phyloP scores from a whole-genome alignment of 2,797 vertebrate species.

The Tachyglossus aculeatus region DNA sequence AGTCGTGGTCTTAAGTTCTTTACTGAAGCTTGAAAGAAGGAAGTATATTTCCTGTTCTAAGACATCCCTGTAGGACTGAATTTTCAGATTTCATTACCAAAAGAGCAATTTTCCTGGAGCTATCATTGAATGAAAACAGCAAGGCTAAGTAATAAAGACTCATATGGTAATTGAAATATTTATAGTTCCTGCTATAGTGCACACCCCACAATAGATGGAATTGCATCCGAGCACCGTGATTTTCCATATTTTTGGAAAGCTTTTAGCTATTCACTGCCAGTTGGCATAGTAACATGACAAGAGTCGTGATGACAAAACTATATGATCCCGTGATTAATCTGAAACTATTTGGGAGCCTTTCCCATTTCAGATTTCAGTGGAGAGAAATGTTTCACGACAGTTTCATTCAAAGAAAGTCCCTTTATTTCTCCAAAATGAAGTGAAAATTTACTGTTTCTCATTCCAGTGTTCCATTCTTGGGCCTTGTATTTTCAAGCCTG shows the following conservation, averaged over 20 bases:
- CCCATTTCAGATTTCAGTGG: slow-evolving; percentile 44
- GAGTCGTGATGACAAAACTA: slow-evolving; percentile 59
- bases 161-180: slow-evolving; percentile 20
- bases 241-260: slow-evolving; percentile 53
- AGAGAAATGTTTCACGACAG: slow-evolving; percentile 11
- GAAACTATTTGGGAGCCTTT: slow-evolving; percentile 62
- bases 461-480: slow-evolving; percentile 17
- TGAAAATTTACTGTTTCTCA: slow-evolving; percentile 30
- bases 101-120: slow-evolving; percentile 45
- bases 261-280: slow-evolving; percentile 47
- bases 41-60: neutral
- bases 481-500: slow-evolving; percentile 23
- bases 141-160: slow-evolving; percentile 2
- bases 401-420: slow-evolving; percentile 22
- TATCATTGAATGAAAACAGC: slow-evolving; percentile 19
- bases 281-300: slow-evolving; percentile 62
- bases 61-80: neutral
- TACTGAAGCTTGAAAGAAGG: neutral
- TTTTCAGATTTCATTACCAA: slow-evolving; percentile 36
- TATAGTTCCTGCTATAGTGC: slow-evolving; percentile 27
- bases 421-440: slow-evolving; percentile 16
- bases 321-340: slow-evolving; percentile 59
- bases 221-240: slow-evolving; percentile 36
- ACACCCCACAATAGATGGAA: slow-evolving; percentile 19
- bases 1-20: too few relatives aligned